These are phyloP conservation scores for Nyctibius bracteatus DNA, from an alignment of 2,113 vertebrate species.

Conservation along the genomic window DNA sequence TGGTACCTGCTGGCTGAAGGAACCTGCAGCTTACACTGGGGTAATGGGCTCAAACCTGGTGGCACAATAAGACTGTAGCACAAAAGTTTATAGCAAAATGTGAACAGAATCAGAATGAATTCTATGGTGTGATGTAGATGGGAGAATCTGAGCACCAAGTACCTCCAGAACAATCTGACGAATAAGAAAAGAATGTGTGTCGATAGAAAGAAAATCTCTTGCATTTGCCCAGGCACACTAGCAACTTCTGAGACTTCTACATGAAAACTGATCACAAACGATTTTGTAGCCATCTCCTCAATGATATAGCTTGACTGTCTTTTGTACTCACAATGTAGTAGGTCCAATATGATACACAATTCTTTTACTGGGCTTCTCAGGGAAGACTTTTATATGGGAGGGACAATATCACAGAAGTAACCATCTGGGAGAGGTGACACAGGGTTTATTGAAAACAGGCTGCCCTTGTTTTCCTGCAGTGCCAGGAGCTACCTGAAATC, in stretches of 20 bases:
- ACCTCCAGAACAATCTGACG: neutral
- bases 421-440: neutral
- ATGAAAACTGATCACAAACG: neutral
- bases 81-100: neutral
- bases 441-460: neutral
- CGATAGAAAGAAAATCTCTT: neutral
- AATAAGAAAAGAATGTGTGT: neutral
- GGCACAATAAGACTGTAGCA: neutral
- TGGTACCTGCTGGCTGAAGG: neutral
- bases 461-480: neutral
- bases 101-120: neutral
- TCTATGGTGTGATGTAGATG: neutral
- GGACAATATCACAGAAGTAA: neutral
- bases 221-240: neutral
- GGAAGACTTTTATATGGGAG: neutral
- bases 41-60: neutral
- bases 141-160: neutral
- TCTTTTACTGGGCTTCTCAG: neutral
- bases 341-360: neutral
- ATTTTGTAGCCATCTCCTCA: neutral
- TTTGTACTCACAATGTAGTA: neutral
- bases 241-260: neutral
- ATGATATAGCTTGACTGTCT: neutral
- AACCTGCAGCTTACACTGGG: neutral
- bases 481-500: neutral